These are phyloP conservation scores for Deroplatys truncata DNA, from an alignment of 2,888 invertebrate species.

Conservation along the genomic window DNA sequence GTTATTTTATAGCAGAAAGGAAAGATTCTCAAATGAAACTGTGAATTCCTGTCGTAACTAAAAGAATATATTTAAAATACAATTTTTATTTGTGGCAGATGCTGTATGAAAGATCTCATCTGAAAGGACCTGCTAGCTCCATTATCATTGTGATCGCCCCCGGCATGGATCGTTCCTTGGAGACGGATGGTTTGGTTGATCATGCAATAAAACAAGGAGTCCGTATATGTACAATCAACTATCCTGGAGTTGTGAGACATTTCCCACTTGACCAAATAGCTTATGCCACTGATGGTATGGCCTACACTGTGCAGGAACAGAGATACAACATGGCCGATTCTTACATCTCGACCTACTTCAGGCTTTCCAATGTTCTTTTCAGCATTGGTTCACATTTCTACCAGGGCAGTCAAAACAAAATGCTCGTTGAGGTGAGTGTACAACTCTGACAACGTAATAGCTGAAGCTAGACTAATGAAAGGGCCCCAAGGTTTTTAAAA, in stretches of 20 bases:
- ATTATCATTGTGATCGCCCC: slow-evolving; percentile 54
- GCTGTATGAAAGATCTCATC: slow-evolving; percentile 45
- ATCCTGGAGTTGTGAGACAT: slow-evolving; percentile 47
- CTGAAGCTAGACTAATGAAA: no score
- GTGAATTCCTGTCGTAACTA: no score
- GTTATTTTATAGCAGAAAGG: no score
- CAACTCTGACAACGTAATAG: not conserved
- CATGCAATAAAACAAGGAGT: slow-evolving; percentile 47
- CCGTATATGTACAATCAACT: slow-evolving; percentile 52
- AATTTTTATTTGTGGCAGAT: slow-evolving; percentile 41
- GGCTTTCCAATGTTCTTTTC: slow-evolving; percentile 48
- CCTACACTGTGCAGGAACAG: slow-evolving; percentile 51
- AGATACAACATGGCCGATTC: slow-evolving; percentile 51
- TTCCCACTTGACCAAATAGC: slow-evolving; percentile 49
- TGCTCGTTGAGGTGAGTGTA: slow-evolving; percentile 46
- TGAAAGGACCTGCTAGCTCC: slow-evolving; percentile 50
- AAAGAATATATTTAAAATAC: no score
- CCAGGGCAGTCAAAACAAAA: slow-evolving; percentile 45
- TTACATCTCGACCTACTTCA: slow-evolving; percentile 52
- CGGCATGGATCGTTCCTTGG: slow-evolving; percentile 47
- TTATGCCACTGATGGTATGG: slow-evolving; percentile 44
- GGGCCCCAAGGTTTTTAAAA: not conserved
- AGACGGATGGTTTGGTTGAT: slow-evolving; percentile 44
- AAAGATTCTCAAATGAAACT: no score
- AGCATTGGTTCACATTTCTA: slow-evolving; percentile 48